Conservation (phyloP, 2,113 vertebrate species). For the Calidris pygmaea region DNA sequence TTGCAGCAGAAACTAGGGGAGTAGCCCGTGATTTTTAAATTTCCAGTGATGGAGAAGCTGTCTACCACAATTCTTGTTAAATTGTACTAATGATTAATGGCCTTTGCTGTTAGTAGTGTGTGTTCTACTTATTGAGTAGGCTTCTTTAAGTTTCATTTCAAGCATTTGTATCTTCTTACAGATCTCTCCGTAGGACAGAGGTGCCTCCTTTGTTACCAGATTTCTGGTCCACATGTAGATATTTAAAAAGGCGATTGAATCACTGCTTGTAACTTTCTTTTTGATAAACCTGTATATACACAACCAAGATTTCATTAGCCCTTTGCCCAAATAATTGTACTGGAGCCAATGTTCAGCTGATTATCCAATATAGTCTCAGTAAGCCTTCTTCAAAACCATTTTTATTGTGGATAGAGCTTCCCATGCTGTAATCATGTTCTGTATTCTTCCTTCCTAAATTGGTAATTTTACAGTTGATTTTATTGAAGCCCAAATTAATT, state of each 20-base stretch:
- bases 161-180: neutral
- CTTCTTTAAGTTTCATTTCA: neutral
- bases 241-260: neutral
- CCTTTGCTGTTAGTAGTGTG: neutral
- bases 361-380: neutral
- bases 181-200: neutral
- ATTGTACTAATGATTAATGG: neutral
- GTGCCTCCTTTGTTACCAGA: neutral
- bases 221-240: neutral
- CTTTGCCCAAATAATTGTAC: neutral
- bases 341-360: neutral
- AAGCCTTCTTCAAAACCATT: neutral
- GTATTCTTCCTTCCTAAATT: neutral
- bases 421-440: neutral
- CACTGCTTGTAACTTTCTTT: neutral
- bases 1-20: neutral
- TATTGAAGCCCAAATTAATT: slow-evolving; percentile 11
- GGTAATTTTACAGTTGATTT: neutral
- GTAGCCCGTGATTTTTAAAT: neutral
- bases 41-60: neutral
- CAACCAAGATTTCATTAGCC: neutral
- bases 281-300: neutral
- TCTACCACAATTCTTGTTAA: neutral
- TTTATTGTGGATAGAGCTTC: neutral
- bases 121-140: neutral